Conservation (phyloP, 2,113 vertebrate species). For the Catharus fuscescens region DNA sequence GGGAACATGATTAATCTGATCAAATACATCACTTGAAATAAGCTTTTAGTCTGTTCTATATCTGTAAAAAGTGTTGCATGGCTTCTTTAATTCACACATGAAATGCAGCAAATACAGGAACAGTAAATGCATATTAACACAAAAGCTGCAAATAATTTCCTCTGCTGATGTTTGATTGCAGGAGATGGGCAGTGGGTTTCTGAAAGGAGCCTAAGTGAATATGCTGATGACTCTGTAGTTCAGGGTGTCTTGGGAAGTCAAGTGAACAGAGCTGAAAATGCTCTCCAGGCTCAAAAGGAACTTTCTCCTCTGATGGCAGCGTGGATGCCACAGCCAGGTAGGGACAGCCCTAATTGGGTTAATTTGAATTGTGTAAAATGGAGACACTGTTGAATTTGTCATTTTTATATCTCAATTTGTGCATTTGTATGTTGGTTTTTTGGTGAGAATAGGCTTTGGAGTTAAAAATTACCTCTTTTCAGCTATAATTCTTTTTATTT, state of each 20-base stretch:
- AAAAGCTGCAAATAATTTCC: neutral
- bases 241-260: neutral
- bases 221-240: slow-evolving; percentile 24
- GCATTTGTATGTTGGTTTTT: neutral
- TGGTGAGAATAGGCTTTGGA: neutral
- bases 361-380: neutral
- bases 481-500: neutral
- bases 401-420: neutral
- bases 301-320: neutral
- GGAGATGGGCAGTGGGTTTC: slow-evolving; percentile 64
- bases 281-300: neutral
- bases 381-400: neutral
- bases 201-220: slow-evolving; percentile 42
- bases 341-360: neutral
- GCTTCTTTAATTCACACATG: neutral
- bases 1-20: neutral
- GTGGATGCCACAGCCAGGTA: neutral
- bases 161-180: slow-evolving; percentile 5
- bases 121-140: neutral
- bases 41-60: neutral
- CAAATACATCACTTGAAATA: neutral
- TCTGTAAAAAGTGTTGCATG: accelerated
- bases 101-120: neutral
- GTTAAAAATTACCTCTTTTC: neutral
- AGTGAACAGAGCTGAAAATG: neutral